Evolutionary conservation across 2,797 vertebrate species (phyloP).

Genomic region (Anabas testudineus): DNA sequence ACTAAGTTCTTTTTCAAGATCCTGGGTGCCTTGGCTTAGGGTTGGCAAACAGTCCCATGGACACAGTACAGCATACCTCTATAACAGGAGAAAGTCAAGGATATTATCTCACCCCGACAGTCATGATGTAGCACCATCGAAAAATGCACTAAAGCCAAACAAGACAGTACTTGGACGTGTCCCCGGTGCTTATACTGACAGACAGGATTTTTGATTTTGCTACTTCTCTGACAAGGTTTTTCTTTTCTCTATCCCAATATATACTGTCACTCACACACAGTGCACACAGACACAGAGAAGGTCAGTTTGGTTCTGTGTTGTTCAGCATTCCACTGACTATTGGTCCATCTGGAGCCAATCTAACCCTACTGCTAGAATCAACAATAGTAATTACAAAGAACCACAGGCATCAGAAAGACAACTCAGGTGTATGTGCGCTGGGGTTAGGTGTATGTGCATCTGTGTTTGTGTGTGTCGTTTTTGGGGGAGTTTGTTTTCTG

Average conservation of each 20-base stretch:
- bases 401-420: constrained; percentile 49
- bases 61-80: background rate
- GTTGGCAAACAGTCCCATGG: background rate
- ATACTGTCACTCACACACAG: background rate
- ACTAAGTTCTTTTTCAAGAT: background rate
- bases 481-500: constrained; percentile 56
- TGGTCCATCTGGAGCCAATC: constrained; percentile 69
- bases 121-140: background rate
- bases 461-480: constrained; percentile 46
- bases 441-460: background rate
- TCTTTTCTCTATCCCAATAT: constrained; percentile 7
- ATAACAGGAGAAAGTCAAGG: background rate
- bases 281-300: constrained; percentile 10
- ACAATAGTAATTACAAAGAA: constrained; percentile 59
- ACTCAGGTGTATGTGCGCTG: constrained; percentile 33
- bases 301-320: constrained; percentile 32
- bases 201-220: background rate
- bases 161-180: background rate
- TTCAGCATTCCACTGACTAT: constrained; percentile 43
- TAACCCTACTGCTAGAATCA: constrained; percentile 42
- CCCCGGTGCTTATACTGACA: background rate
- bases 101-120: constrained; percentile 8
- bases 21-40: background rate
- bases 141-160: constrained; percentile 7
- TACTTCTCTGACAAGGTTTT: background rate